These are phyloP conservation scores for Venturia canescens DNA, from an alignment of 1,140 invertebrate species.

Conservation along the genomic window DNA sequence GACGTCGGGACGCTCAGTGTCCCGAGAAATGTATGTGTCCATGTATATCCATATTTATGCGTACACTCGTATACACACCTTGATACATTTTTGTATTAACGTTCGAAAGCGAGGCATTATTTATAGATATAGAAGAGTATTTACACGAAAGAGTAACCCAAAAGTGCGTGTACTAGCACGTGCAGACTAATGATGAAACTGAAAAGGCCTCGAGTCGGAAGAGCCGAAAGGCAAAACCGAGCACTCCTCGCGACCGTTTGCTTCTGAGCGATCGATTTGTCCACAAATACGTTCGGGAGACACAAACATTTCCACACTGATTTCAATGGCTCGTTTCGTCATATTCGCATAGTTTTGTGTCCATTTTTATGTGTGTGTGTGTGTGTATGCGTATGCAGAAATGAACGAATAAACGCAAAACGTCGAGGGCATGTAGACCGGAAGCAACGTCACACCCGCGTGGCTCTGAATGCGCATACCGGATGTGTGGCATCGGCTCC, in stretches of 20 bases:
- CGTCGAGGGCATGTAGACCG: conserved; percentile 74
- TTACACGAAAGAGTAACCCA: neutral
- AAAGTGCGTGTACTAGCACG: neutral
- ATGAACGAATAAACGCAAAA: conserved; percentile 56
- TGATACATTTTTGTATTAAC: conserved; percentile 6
- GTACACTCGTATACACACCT: neutral
- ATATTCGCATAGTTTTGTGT: neutral
- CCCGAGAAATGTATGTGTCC: conserved; percentile 16
- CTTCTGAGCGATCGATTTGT: neutral
- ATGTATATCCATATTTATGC: neutral
- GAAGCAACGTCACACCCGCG: conserved; percentile 78
- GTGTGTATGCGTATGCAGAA: neutral
- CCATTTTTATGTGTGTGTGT: neutral
- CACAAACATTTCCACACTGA: neutral
- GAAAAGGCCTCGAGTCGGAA: too few relatives aligned
- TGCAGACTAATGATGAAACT: too few relatives aligned
- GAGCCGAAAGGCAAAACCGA: too few relatives aligned
- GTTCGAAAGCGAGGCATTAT: neutral
- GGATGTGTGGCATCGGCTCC: conserved; percentile 77
- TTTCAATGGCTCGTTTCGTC: neutral
- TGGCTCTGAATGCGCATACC: conserved; percentile 78
- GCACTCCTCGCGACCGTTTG: neutral
- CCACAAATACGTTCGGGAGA: neutral
- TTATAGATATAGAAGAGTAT: neutral
- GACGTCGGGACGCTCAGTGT: conserved; percentile 30